Conservation (phyloP, 2,888 invertebrate species). For the Drosophila imparisetae region DNA sequence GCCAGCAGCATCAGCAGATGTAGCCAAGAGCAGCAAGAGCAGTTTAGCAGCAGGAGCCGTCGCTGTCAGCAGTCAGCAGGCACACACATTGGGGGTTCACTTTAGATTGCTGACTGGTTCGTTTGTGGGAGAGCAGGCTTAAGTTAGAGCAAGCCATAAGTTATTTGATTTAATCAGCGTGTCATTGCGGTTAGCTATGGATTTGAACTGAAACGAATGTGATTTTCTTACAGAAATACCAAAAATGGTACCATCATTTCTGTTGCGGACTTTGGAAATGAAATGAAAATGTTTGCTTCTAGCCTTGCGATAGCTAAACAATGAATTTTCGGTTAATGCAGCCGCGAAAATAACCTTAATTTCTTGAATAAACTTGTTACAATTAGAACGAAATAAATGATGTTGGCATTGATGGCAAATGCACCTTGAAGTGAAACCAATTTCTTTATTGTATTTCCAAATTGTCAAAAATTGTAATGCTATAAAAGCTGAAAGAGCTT, state of each 20-base stretch:
- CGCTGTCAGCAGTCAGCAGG: background rate
- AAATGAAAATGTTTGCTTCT: constrained; percentile 20
- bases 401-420: background rate
- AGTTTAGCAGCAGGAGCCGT: constrained; percentile 16
- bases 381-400: background rate
- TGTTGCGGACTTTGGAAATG: background rate
- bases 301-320: background rate
- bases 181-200: constrained; percentile 61
- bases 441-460: background rate
- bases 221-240: constrained; percentile 3
- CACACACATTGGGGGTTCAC: constrained; percentile 13
- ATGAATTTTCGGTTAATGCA: constrained; percentile 5
- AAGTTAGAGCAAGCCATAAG: constrained; percentile 68
- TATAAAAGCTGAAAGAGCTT: background rate
- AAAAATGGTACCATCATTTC: background rate
- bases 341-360: constrained; percentile 3
- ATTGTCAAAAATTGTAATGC: background rate
- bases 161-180: constrained; percentile 80
- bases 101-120: constrained; percentile 43
- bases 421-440: background rate
- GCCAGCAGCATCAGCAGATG: constrained; percentile 24
- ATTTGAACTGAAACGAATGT: constrained; percentile 60
- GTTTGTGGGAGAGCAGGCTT: constrained; percentile 20
- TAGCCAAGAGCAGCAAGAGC: constrained; percentile 20
- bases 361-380: constrained; percentile 4